phyloP scores from a whole-genome alignment of 2,797 vertebrate species.

The Pristis pectinata region DNA sequence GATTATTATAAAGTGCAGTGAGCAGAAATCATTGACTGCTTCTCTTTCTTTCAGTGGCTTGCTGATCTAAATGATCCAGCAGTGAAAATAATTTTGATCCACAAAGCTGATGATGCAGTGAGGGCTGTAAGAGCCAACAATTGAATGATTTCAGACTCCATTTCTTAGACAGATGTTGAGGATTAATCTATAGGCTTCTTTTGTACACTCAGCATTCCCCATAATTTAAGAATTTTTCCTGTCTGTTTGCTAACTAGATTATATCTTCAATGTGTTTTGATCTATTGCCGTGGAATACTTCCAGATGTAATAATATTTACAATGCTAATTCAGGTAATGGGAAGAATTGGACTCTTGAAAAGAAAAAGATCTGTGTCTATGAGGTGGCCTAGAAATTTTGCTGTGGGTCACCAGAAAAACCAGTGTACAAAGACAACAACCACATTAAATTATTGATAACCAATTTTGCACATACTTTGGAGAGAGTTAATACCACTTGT shows the following conservation, averaged over 20 bases:
- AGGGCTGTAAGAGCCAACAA: not conserved
- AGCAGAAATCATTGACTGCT: not conserved
- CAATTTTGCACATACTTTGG: too few relatives aligned
- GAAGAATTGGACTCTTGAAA: not conserved
- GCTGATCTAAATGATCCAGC: not conserved
- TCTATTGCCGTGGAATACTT: not conserved
- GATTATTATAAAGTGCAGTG: not conserved
- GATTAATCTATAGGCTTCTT: not conserved
- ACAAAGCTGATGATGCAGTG: not conserved
- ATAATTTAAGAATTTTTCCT: not conserved
- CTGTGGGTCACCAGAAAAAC: too few relatives aligned
- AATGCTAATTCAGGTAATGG: not conserved
- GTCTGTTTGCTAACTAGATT: not conserved
- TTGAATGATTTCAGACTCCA: not conserved
- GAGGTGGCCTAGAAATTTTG: too few relatives aligned
- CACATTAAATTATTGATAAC: too few relatives aligned
- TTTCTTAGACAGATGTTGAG: not conserved
- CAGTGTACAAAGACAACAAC: too few relatives aligned
- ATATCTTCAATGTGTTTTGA: not conserved
- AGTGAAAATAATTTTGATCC: not conserved
- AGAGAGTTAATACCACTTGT: too few relatives aligned
- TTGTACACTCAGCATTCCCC: not conserved
- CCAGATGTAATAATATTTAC: not conserved
- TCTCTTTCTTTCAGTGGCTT: not conserved
- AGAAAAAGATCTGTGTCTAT: too few relatives aligned